phyloP scores from a whole-genome alignment of 2,113 vertebrate species.

The Nymphicus hollandicus region DNA sequence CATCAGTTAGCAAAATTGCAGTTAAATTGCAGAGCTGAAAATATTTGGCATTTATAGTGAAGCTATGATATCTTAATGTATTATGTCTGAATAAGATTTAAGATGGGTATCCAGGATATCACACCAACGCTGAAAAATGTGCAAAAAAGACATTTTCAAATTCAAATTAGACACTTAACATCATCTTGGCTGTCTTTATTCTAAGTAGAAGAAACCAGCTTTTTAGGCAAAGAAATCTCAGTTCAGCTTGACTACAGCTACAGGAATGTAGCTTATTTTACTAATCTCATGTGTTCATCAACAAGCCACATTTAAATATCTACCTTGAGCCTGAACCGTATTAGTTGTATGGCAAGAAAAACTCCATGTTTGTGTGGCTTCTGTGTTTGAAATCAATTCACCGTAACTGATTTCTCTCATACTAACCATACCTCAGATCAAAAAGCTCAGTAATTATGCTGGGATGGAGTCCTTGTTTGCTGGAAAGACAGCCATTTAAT shows the following conservation, averaged over 20 bases:
- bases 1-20: not conserved
- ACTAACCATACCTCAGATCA: not conserved
- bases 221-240: not conserved
- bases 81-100: slow-evolving; percentile 10
- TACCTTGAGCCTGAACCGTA: not conserved
- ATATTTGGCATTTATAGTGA: slow-evolving; percentile 32
- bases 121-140: slow-evolving; percentile 17
- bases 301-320: not conserved
- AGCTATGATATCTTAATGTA: not conserved
- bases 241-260: not conserved
- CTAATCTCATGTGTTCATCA: not conserved
- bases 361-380: not conserved
- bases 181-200: not conserved
- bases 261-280: not conserved
- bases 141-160: slow-evolving; percentile 12
- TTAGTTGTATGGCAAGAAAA: not conserved
- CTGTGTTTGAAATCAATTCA: not conserved
- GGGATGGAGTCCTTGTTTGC: not conserved
- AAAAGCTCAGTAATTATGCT: not conserved
- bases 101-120: slow-evolving; percentile 51
- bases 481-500: not conserved
- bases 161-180: slow-evolving; percentile 20
- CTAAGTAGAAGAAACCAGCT: not conserved
- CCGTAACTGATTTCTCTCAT: not conserved
- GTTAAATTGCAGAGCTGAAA: slow-evolving; percentile 28